Evolutionary conservation across 2,888 invertebrate species (phyloP), one percentile per base, ranked within the genome.

Genomic region (Chaitophorus viminalis): DNA sequence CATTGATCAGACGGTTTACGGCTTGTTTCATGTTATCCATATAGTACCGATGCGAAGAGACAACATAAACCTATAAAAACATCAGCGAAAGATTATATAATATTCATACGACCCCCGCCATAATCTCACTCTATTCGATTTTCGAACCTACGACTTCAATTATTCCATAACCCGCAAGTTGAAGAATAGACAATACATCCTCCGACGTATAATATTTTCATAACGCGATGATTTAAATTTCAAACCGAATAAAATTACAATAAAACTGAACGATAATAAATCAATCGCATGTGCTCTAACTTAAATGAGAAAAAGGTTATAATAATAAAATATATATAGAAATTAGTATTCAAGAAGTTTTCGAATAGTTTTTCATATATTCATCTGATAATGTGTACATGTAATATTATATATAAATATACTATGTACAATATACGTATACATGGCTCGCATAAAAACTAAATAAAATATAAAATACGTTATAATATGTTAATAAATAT

Each of bases 401-500:
- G 6, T 36, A 52, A n/a, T n/a, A n/a, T n/a, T n/a, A n/a, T n/a
- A n/a, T n/a, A n/a, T n/a, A n/a, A n/a, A n/a, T n/a, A n/a, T n/a
- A n/a, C n/a, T n/a, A n/a, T n/a, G n/a, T n/a, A n/a, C n/a, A n/a
- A n/a, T n/a, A n/a, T n/a, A n/a, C n/a, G n/a, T n/a, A n/a, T n/a
- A n/a, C 8, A 25, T 25, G 60, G 25, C 60, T 6, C 60, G 3
- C 60, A n/a, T 39, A 46, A 75, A 46, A n/a, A 75, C 6, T 75
- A 46, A 29, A 76, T 14, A 18, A 29, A 52, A 76, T 52, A 76
- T 6, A 76, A 76, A 46, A 52, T 29, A 46, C 39, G 25, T 75
- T 39, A 75, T n/a, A n/a, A n/a, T 82, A 70, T 52, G 82, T 82
- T 46, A 52, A 82, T 82, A 33, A 70, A 70, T 52, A 31, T 70